These are phyloP conservation scores for Psilopsiagon aymara DNA, from an alignment of 2,113 vertebrate genomes.

Conservation along the genomic window DNA sequence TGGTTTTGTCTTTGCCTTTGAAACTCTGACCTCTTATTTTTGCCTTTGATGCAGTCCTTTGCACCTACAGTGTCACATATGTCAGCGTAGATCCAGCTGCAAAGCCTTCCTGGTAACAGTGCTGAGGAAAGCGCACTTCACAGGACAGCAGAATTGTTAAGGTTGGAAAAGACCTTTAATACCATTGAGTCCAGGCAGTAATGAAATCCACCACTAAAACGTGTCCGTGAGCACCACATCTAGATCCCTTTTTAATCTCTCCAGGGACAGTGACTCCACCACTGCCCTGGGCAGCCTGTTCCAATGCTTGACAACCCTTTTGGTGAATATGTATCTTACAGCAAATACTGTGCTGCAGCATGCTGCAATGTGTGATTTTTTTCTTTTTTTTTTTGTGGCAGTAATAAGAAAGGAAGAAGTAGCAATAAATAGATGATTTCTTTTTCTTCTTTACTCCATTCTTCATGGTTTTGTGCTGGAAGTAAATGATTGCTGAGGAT, in stretches of 20 bases:
- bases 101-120: background rate
- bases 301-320: background rate
- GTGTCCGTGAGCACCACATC: background rate
- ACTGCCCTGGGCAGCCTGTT: background rate
- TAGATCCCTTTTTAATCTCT: background rate
- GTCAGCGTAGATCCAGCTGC: background rate
- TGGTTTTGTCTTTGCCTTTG: background rate
- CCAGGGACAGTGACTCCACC: background rate
- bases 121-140: background rate
- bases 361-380: background rate
- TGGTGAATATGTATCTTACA: background rate
- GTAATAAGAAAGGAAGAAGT: background rate
- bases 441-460: background rate
- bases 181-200: background rate
- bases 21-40: background rate
- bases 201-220: background rate
- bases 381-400: background rate
- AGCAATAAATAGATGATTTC: background rate
- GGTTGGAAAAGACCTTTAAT: background rate
- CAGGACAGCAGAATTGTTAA: rapidly evolving
- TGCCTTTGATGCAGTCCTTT: background rate
- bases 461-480: background rate
- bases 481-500: background rate
- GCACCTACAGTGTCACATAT: background rate
- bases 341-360: background rate